Evolutionary conservation across 2,888 invertebrate species (phyloP).

Genomic region (Oconnorella tubifera): DNA sequence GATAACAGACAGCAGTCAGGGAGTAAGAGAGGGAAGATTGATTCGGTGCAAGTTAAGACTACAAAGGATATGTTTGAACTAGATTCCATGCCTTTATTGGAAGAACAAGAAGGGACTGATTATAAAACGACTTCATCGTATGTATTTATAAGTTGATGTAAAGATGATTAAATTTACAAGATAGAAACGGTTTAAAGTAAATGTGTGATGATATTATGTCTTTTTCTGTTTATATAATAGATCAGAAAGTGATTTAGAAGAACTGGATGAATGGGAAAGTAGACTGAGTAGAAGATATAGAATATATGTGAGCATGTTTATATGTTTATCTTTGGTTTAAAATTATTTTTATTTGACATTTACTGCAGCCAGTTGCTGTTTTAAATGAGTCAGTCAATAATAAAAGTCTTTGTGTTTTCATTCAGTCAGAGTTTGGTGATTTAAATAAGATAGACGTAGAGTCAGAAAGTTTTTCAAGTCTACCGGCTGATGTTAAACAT

Average conservation of each 20-base stretch:
- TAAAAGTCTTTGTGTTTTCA: background rate
- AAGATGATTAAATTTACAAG: too few species aligned
- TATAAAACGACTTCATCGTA: too few species aligned
- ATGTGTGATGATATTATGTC: too few species aligned
- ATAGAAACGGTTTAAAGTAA: too few species aligned
- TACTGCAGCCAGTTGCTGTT: background rate
- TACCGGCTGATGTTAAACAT: conserved; percentile 85
- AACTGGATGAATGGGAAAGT: conserved; percentile 33
- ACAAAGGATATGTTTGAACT: background rate
- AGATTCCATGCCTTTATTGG: too few species aligned
- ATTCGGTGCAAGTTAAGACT: too few species aligned
- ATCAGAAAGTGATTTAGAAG: too few species aligned
- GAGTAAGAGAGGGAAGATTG: too few species aligned
- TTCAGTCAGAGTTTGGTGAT: conserved; percentile 27
- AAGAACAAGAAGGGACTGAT: too few species aligned
- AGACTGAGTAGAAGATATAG: conserved; percentile 12
- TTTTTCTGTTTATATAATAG: too few species aligned
- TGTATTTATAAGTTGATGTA: too few species aligned
- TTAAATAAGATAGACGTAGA: conserved; percentile 73
- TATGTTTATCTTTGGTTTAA: background rate
- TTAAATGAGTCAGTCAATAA: background rate
- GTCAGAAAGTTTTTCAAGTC: conserved; percentile 71
- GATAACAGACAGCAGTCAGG: too few species aligned
- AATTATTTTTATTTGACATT: background rate
- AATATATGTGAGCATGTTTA: conserved; percentile 2